phyloP scores from a whole-genome alignment of 2,888 invertebrate genomes.

The Petrolisthes cinctipes region DNA sequence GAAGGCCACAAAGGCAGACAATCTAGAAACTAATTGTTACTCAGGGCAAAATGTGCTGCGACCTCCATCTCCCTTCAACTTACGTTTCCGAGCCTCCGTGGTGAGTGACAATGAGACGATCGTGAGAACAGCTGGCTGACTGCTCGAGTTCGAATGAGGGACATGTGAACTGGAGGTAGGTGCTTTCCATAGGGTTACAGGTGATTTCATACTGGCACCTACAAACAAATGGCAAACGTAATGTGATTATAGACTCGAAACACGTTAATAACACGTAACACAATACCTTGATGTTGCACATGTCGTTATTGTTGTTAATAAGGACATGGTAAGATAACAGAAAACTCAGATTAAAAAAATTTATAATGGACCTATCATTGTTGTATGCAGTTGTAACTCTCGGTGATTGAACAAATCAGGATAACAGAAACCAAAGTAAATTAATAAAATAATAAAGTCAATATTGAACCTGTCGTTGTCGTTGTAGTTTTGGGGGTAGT shows the following conservation, averaged over 20 bases:
- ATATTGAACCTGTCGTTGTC: slow-evolving; percentile 71
- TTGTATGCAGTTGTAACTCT: background rate
- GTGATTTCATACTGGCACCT: slow-evolving; percentile 58
- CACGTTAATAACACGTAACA: background rate
- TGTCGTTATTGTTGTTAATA: background rate
- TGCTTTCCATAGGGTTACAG: background rate
- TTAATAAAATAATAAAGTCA: background rate
- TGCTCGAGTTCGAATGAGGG: slow-evolving; percentile 47
- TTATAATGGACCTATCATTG: background rate
- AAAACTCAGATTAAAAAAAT: background rate
- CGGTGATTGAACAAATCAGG: background rate
- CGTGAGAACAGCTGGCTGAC: slow-evolving; percentile 31
- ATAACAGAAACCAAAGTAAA: background rate
- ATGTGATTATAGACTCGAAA: background rate
- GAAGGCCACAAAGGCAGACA: background rate
- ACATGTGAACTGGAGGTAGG: slow-evolving; percentile 50
- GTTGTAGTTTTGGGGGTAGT: slow-evolving; percentile 86
- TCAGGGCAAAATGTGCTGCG: background rate
- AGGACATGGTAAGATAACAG: background rate
- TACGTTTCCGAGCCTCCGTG: background rate
- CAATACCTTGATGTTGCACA: background rate
- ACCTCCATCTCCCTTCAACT: background rate
- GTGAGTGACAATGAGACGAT: slow-evolving; percentile 39
- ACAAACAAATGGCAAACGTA: background rate
- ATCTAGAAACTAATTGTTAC: background rate